Evolutionary conservation across 2,113 vertebrate species (phyloP).

Genomic region (crab-eating macaque (Macaca fascicularis)): DNA sequence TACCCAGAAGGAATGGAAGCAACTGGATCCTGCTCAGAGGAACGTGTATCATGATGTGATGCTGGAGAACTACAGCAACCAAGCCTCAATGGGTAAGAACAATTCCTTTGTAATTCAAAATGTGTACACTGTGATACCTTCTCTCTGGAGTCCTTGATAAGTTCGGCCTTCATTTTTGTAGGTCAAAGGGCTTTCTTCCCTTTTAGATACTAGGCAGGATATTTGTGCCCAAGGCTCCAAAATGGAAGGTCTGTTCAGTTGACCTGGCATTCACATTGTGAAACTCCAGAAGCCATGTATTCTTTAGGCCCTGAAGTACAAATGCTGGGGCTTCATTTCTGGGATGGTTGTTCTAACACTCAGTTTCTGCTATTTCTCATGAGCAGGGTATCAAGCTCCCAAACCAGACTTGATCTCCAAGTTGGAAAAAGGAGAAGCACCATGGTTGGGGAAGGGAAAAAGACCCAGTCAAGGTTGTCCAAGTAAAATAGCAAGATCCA

Average conservation of each 20-base stretch:
- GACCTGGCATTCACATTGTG: not conserved
- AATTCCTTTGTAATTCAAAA: not conserved
- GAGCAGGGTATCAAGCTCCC: conserved; percentile 48
- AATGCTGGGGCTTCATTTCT: not conserved
- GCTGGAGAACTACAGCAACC: conserved; percentile 57
- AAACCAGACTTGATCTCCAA: conserved; percentile 59
- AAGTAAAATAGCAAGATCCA: not conserved
- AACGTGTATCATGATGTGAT: conserved; percentile 51
- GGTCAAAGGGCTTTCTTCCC: not conserved
- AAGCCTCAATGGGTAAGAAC: conserved; percentile 59
- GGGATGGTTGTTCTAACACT: conserved; percentile 2
- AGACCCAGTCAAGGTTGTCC: not conserved
- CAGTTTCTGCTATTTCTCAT: conserved; percentile 28
- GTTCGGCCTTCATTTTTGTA: not conserved
- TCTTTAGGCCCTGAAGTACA: not conserved
- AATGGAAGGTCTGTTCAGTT: not conserved
- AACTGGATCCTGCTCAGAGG: conserved; percentile 52
- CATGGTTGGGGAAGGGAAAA: not conserved
- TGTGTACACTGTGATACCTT: not conserved
- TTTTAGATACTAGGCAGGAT: not conserved
- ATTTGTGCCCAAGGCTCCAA: not conserved
- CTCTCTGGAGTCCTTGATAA: not conserved
- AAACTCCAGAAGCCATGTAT: not conserved
- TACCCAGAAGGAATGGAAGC: conserved; percentile 66
- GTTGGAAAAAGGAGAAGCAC: conserved; percentile 60